Evolutionary conservation across 2,797 vertebrate species (phyloP), one percentile per base, ranked within the genome.

Genomic region (Mergus octosetaceus): DNA sequence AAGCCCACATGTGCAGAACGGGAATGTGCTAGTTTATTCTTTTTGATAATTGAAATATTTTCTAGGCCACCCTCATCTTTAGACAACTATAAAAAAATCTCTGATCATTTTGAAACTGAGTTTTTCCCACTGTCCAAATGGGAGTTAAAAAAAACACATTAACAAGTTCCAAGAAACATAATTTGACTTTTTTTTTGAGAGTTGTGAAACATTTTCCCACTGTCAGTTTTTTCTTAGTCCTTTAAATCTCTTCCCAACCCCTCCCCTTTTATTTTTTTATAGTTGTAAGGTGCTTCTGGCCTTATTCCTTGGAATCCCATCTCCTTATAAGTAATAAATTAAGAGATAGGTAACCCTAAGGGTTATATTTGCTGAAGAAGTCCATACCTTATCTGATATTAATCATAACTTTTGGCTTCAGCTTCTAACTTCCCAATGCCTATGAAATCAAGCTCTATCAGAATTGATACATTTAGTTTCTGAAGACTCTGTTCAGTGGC

Each of bases 371-470:
- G 74, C 68, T 79, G 84, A 91, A 94, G 39, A 53, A 88, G 74
- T 64, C 70, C 27, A 51, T 91, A 70, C 36, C 78, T 90, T 86
- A 84, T 84, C 79, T 87, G 51, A 76, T 79, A 90, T 70, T 64
- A 90, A 85, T 91, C 66, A 70, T 60, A 91, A 75, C 64, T 96
- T 88, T 91, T 84, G 56, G 70, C 58, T 95, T 92, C 79, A 88
- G 8, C 58, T 34, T 36, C 9, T 10, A 81, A 71, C 25, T 80
- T 90, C 28, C 79, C 38, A 56, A 24, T 90, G 70, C 6, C 13
- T 61, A 54, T 83, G 76, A 85, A 94, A 83, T 15, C 8, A 61
- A 91, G n/a, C 38, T 68, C 32, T 92, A 76, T 91, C 69, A 71
- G 64, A 60, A 62, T 74, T 28, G 22, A 80, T 56, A 57, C 45